Base-by-base conservation (phyloP, 1,140 invertebrate species). In the Elymnias hypermnestra region DNA sequence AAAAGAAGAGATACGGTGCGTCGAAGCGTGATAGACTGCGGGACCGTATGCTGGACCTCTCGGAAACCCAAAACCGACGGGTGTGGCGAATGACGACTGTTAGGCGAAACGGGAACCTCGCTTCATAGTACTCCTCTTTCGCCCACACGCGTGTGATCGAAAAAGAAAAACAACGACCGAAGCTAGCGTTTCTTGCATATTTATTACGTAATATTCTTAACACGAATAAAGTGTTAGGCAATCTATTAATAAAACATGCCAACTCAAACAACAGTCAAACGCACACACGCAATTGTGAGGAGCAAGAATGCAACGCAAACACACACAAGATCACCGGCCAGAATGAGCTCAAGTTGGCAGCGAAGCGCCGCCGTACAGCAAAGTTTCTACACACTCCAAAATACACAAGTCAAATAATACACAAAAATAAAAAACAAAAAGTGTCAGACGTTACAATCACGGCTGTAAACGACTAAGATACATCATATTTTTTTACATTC, bases 271-370 rank as follows among this genome's bases (percentile, higher is more conserved):
- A 54, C 61, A 65, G 71, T 72, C 75, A 74, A 72, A 73, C 67
- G 60, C 44, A 62, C 61, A 54, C 72, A 59, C 58, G 59, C 58
- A 52, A 37, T 49, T 57, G 59, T 46, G 73, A 63, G 63, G 72
- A 69, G 67, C 70, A 51, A 71, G 65, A 70, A 58, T 53, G 63
- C 67, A 69, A 72, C 72, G 61, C 74, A 75, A 75, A 75, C 72
- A 83, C 77, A 83, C 79, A 84, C 78, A 78, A 77, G 41, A 83
- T 72, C 78, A 64, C 75, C 78, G 82, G 73, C 82, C 82, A 85
- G 82, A 69, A 43, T 77, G 77, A 83, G 75, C 77, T 82, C 45
- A 52, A 45, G 38, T 55, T 51, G 46, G 22, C 33, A 46, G 40
- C 53, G 53, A 44, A 51, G 47, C 58, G 53, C 47, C 57, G 55